These are phyloP conservation scores for Variabilichromis moorii DNA, from an alignment of 2,113 vertebrate species.

Conservation along the genomic window DNA sequence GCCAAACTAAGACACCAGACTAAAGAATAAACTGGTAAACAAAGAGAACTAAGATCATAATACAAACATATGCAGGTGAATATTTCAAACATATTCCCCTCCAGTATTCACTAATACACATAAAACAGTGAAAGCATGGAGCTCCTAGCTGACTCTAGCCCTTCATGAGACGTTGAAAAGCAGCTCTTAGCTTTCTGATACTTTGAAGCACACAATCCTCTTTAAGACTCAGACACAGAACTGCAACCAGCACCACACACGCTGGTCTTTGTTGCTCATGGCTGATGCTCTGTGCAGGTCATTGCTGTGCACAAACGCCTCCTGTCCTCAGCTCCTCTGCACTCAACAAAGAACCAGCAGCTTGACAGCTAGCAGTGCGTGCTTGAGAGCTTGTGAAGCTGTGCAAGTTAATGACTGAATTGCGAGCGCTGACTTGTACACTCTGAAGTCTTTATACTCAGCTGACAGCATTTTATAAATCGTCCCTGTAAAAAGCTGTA, in stretches of 20 bases:
- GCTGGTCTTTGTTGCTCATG: background rate
- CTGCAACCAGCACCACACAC: fast-evolving
- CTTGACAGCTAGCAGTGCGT: background rate
- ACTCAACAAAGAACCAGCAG: background rate
- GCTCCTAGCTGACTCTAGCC: background rate
- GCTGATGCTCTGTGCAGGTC: background rate
- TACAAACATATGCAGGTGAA: no score
- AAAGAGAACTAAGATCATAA: no score
- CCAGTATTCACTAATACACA: background rate
- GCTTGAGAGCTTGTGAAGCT: fast-evolving
- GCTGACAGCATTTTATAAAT: background rate
- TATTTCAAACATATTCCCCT: fast-evolving
- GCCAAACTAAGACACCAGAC: fast-evolving
- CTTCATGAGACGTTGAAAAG: fast-evolving
- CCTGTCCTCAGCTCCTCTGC: background rate
- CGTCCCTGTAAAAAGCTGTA: background rate
- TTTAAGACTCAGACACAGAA: background rate
- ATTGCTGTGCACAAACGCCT: background rate
- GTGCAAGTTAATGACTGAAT: background rate
- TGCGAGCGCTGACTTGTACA: background rate
- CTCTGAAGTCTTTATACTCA: background rate
- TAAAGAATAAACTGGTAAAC: no score
- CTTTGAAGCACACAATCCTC: background rate
- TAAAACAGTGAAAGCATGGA: background rate
- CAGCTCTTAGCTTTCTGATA: fast-evolving